Evolutionary conservation across 2,113 vertebrate genomes (phyloP).

Genomic region (Cynoglossus semilaevis): DNA sequence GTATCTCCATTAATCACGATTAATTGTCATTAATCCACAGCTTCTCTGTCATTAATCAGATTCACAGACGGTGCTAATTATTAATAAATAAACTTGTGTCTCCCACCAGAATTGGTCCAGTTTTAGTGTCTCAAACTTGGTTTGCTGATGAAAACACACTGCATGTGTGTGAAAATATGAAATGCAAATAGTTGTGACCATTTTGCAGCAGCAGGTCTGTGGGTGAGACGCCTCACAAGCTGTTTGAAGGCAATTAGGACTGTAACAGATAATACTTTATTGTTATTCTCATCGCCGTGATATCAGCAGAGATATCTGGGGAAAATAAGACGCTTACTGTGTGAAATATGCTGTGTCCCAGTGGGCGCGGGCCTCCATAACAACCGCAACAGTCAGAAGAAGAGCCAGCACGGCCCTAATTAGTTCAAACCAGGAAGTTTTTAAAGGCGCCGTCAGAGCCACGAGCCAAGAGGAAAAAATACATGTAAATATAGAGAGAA

Average conservation of each 20-base stretch:
- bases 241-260: conserved; percentile 57
- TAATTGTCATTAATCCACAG: too few relatives aligned
- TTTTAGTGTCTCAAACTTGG: too few relatives aligned
- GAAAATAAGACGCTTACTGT: conserved; percentile 64
- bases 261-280: conserved; percentile 50
- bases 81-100: too few relatives aligned
- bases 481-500: conserved; percentile 45
- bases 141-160: too few relatives aligned
- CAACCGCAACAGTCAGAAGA: conserved; percentile 53
- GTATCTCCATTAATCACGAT: too few relatives aligned
- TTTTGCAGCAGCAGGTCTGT: conserved; percentile 20
- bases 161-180: too few relatives aligned
- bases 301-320: conserved; percentile 56
- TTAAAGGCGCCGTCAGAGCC: conserved; percentile 44
- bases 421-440: conserved; percentile 59
- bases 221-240: conserved; percentile 50
- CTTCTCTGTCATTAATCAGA: too few relatives aligned
- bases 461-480: conserved; percentile 51
- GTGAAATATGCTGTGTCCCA: conserved; percentile 59
- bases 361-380: conserved; percentile 51
- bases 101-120: too few relatives aligned
- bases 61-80: too few relatives aligned
- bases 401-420: conserved; percentile 57
- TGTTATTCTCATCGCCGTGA: conserved; percentile 46
- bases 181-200: too few relatives aligned